These are phyloP conservation scores for Sterrhoptilus dennistouni DNA, from an alignment of 2,113 vertebrate genomes.

Conservation along the genomic window DNA sequence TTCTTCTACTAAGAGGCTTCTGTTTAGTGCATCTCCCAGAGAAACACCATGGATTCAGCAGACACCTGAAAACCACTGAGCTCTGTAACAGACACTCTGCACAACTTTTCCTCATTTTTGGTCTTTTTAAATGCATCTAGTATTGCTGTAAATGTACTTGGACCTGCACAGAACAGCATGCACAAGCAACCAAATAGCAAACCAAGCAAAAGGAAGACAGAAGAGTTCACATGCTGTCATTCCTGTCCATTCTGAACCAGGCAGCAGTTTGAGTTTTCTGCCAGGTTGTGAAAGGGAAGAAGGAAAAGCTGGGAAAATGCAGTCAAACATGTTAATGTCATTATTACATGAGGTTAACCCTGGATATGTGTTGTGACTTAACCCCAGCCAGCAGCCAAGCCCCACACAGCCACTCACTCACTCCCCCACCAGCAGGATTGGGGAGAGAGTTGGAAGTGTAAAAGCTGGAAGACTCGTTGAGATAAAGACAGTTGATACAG, in stretches of 20 bases:
- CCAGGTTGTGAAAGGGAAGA: not conserved
- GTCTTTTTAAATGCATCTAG: not conserved
- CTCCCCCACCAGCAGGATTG: not conserved
- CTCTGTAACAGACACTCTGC: not conserved
- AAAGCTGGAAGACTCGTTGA: not conserved
- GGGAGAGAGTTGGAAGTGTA: not conserved
- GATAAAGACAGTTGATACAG: not conserved
- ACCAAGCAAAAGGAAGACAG: not conserved
- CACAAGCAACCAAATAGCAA: not conserved
- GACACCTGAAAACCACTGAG: not conserved
- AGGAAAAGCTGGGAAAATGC: not conserved
- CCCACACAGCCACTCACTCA: fast-evolving
- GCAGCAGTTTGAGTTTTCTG: not conserved
- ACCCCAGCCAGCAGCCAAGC: not conserved
- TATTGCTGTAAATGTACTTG: not conserved
- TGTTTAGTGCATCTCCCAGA: not conserved
- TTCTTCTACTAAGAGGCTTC: not conserved
- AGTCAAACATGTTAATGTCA: not conserved
- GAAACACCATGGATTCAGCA: not conserved
- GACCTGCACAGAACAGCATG: not conserved
- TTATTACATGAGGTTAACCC: not conserved
- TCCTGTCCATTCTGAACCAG: not conserved
- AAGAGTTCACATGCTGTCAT: not conserved
- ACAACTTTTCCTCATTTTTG: not conserved
- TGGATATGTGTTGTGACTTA: not conserved